Evolutionary conservation across 2,888 invertebrate species (phyloP), one percentile per base, ranked within the genome.

Genomic region (Chaitophorus viminalis): DNA sequence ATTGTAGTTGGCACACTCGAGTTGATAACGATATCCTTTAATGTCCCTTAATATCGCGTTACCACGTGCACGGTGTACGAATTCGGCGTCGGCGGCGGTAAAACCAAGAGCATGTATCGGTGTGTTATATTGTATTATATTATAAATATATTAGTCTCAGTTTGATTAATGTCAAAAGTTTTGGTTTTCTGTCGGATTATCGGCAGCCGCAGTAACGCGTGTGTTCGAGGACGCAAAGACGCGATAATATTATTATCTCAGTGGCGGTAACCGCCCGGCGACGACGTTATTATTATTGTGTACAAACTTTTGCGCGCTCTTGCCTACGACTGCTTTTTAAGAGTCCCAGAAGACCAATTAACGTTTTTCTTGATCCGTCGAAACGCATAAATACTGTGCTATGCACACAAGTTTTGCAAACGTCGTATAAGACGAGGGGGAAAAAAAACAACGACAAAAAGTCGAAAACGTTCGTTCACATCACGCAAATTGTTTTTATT

Each of bases 101-200:
- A 60, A 78, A 54, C n/a, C 9, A 25, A 78, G 25, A 17, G n/a
- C 39, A 29, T 33, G 46, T 29, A 75, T 11, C 68, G 29, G 29
- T 3, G n/a, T 68, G 17, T n/a, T n/a, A n/a, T 14, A 60, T 8
- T 31, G 17, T 14, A 31, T 31, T 31, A 31, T 70, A 3, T 8
- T 60, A 65, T 18, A 65, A 60, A 78, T 68, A 60, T 78, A 82
- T 82, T 82, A 72, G 74, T 54, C 25, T n/a, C n/a, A n/a, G n/a
- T 82, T 82, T 82, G 82, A 82, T 72, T 72, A 74, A 82, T 82
- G 74, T 70, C n/a, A 74, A 72, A 82, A 82, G 46, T 72, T 82
- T 31, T 11, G n/a, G 52, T 33, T 52, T 46, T 46, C 14, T 11
- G 46, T 3, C 33, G 60, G n/a, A 82, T 74, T 74, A 74, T 82